Evolutionary conservation across 2,113 vertebrate genomes (phyloP).

Genomic region (Sorex fumeus): DNA sequence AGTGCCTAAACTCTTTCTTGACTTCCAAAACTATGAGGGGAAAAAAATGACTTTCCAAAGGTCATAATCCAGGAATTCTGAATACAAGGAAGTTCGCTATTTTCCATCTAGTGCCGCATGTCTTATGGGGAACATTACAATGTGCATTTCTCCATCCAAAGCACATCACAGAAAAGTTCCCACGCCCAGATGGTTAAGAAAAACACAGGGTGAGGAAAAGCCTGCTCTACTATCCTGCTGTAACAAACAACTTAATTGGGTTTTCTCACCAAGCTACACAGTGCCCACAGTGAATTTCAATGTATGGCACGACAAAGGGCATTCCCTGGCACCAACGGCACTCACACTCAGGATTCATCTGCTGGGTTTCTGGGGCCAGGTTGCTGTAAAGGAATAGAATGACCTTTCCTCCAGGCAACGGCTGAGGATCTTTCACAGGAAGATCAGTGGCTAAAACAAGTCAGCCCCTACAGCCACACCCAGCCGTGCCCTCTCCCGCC

Average conservation of each 20-base stretch:
- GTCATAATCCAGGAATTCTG: background rate
- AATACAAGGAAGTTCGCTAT: background rate
- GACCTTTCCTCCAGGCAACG: background rate
- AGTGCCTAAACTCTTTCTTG: too few relatives aligned
- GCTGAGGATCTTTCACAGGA: background rate
- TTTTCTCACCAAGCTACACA: background rate
- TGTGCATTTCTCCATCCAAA: background rate
- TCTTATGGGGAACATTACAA: background rate
- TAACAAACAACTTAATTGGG: background rate
- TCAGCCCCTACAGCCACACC: background rate
- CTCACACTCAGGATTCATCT: too few relatives aligned
- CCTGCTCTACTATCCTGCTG: background rate
- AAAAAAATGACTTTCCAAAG: background rate
- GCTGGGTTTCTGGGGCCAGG: accelerated
- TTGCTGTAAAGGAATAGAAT: background rate
- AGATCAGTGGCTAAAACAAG: background rate
- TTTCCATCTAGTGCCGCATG: background rate
- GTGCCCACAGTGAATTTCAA: background rate
- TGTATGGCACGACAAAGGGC: too few relatives aligned
- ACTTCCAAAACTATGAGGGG: slow-evolving; percentile 8
- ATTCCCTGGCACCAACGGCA: background rate
- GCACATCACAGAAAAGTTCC: background rate
- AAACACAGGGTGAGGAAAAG: slow-evolving; percentile 30
- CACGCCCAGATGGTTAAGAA: slow-evolving; percentile 26
- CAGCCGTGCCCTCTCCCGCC: background rate